Evolutionary conservation across 2,888 invertebrate genomes (phyloP), one percentile per base, ranked within the genome.

Genomic region (Strigamia transsilvanica): DNA sequence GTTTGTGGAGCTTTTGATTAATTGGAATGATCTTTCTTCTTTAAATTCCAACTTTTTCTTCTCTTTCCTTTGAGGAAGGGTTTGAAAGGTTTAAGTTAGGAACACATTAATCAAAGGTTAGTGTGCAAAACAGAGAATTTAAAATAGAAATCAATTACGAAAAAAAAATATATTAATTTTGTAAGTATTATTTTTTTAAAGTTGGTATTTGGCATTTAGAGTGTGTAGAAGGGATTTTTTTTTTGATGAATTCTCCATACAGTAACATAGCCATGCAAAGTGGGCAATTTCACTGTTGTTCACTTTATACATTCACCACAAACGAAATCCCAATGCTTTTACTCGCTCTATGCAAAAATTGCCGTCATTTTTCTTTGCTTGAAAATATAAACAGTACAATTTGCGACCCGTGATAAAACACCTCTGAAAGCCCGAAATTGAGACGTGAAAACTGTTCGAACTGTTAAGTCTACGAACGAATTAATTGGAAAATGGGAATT

Each of bases 1-100:
- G 56, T n/a, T 18, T 56, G n/a, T 9, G 56, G 9, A 56, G 56
- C 56, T 56, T 56, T 73, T 73, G 73, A 73, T 73, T 73, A 73
- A 73, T 73, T 73, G 32, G 27, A 73, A 73, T 27, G 32, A 73
- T 27, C 23, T 66, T 66, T 15, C 73, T 21, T 18, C 7, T 23
- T 66, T 21, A 66, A 32, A n/a, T 56, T n/a, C n/a, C 18, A 15
- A 73, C 4, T 27, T 73, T n/a, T 27, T 73, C 27, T 73, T 13
- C 23, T 2, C 27, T 27, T 32, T 12, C 13, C 13, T 10, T 73
- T 73, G 73, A n/a, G 18, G 18, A n/a, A 56, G 18, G 4, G 9
- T 15, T 18, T 3, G 4, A n/a, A 18, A n/a, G 56, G 56, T 12
- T n/a, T n/a, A 6, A 23, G 21, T 66, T 73, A 15, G 15, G 32